Percentiles rank a stretch among this genome's conserved stretches.
These are phyloP conservation scores for Pantala flavescens DNA, from an alignment of 1,140 invertebrate species.

Conservation along the genomic window DNA sequence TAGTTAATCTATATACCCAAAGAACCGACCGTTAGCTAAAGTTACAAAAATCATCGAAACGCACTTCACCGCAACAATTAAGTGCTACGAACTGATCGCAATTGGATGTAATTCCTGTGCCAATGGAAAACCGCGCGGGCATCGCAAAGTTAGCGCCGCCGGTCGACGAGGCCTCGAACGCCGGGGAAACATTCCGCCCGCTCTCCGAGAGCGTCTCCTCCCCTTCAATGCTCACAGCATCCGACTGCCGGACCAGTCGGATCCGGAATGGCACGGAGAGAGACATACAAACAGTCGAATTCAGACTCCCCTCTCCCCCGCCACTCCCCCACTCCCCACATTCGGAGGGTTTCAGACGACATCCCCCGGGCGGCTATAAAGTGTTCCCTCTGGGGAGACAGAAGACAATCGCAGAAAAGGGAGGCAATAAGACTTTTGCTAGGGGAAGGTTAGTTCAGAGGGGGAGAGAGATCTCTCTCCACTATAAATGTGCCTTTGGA, in stretches of 20 bases:
- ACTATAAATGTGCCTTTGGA: neutral
- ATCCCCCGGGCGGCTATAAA: neutral
- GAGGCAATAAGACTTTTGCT: neutral
- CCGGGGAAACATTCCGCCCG: neutral
- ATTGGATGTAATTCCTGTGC: no score
- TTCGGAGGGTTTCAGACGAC: neutral
- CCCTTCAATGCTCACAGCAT: neutral
- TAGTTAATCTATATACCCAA: no score
- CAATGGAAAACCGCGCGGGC: neutral
- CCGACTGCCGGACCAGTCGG: neutral
- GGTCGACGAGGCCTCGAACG: neutral
- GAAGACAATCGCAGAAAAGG: constrained; percentile 8
- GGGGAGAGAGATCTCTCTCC: neutral
- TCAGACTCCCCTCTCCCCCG: neutral
- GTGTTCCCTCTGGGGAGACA: neutral
- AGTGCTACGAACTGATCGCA: no score
- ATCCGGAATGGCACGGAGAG: constrained; percentile 6
- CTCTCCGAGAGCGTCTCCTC: neutral
- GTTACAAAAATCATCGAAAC: no score
- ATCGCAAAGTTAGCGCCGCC: neutral
- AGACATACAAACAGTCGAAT: constrained; percentile 1
- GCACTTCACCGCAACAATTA: no score
- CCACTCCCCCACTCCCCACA: neutral
- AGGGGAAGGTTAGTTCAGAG: neutral
- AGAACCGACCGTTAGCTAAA: no score